A percentile compares a stretch with the other conserved stretches of the same genome.
These are phyloP conservation scores for Lamprotornis superbus DNA, from an alignment of 2,113 vertebrate genomes.

Conservation along the genomic window DNA sequence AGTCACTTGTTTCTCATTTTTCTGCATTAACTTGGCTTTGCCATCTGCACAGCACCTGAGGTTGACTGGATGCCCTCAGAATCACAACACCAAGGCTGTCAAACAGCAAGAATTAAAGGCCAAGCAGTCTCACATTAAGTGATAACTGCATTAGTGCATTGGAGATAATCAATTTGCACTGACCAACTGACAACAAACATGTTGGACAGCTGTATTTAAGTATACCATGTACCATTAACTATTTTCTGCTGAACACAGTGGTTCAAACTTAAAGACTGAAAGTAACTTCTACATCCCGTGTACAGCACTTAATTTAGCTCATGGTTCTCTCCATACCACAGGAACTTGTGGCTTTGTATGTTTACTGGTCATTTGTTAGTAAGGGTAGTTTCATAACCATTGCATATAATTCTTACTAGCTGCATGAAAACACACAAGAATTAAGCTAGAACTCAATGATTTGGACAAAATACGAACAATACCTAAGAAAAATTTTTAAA, in stretches of 20 bases:
- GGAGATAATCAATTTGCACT: conserved; percentile 55
- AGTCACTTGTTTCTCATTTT: conserved; percentile 86
- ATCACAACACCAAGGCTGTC: conserved; percentile 47
- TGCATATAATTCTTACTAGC: not conserved
- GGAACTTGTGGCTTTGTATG: not conserved
- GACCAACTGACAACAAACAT: conserved; percentile 50
- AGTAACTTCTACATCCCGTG: not conserved
- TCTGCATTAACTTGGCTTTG: conserved; percentile 87
- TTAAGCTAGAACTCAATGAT: not conserved
- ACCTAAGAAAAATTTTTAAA: not conserved
- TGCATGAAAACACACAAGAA: not conserved
- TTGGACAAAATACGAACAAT: not conserved
- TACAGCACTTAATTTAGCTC: not conserved
- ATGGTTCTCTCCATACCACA: not conserved
- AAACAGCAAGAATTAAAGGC: conserved; percentile 62
- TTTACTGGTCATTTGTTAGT: not conserved
- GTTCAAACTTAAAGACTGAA: not conserved
- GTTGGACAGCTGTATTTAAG: conserved; percentile 41
- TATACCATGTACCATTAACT: conserved; percentile 18
- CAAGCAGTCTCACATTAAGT: conserved; percentile 48
- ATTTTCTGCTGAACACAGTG: not conserved
- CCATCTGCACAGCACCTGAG: conserved; percentile 89
- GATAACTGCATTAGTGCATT: conserved; percentile 45
- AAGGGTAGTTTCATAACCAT: not conserved
- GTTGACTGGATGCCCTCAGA: conserved; percentile 77